Evolutionary conservation across 2,113 vertebrate species (phyloP).

Genomic region (Tragelaphus buxtoni): DNA sequence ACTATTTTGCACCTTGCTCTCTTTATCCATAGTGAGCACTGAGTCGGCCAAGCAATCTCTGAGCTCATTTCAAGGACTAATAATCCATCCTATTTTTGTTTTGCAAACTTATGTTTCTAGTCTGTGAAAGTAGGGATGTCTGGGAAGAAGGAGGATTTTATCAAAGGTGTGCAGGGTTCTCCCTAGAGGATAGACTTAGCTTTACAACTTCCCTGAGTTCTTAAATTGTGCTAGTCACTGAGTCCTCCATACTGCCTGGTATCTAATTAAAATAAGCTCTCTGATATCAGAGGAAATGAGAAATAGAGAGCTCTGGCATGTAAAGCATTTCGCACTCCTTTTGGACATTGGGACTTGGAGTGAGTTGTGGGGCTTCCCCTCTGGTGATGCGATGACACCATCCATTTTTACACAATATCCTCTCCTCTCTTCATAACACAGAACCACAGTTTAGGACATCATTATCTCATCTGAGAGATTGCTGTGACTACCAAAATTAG

Average conservation of each 20-base stretch:
- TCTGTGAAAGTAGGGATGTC: not conserved
- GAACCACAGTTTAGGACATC: not conserved
- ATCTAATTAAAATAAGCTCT: not conserved
- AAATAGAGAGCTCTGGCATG: not conserved
- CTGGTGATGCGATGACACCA: not conserved
- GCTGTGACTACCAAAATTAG: not conserved
- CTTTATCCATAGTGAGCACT: not conserved
- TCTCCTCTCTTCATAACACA: not conserved
- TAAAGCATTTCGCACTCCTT: not conserved
- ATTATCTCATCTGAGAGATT: not conserved
- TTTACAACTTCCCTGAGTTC: not conserved
- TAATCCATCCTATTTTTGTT: not conserved
- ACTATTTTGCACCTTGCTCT: not conserved
- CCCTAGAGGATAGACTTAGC: no score
- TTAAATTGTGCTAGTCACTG: not conserved
- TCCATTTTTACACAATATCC: not conserved
- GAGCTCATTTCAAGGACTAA: not conserved
- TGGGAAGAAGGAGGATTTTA: not conserved
- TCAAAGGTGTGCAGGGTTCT: not conserved
- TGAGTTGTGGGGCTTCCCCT: not conserved
- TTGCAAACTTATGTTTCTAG: not conserved
- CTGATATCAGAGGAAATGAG: not conserved
- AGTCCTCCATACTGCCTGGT: not conserved
- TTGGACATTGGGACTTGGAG: not conserved
- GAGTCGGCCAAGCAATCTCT: not conserved